Percentiles rank a stretch among this genome's conserved stretches.
Conservation (phyloP, 1,140 invertebrate genomes). For the Apis mellifera region Amel_HAv3.1 CM009932.2:7810001-7810500, state of each 20-base stretch:
- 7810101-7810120: too few species aligned
- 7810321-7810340: neutral
- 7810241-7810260: constrained; percentile 39
- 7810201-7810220: constrained; percentile 35
- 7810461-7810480: too few species aligned
- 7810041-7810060: neutral
- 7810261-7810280: constrained; percentile 10
- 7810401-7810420: neutral
- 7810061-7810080: neutral
- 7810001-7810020: neutral
- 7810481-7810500: too few species aligned
- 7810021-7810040: neutral
- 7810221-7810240: neutral
- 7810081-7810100: too few species aligned
- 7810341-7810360: constrained; percentile 3
- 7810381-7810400: neutral
- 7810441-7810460: too few species aligned
- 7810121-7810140: neutral
- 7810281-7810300: neutral
- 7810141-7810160: neutral
- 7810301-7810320: constrained; percentile 35
- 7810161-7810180: constrained; percentile 23
- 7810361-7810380: constrained; percentile 7
- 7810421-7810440: neutral
- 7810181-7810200: constrained; percentile 17